A percentile compares a stretch with the other conserved stretches of the same genome.
These are phyloP conservation scores for Oscheius onirici DNA, from an alignment of 2,888 invertebrate genomes.

Conservation along the genomic window DNA sequence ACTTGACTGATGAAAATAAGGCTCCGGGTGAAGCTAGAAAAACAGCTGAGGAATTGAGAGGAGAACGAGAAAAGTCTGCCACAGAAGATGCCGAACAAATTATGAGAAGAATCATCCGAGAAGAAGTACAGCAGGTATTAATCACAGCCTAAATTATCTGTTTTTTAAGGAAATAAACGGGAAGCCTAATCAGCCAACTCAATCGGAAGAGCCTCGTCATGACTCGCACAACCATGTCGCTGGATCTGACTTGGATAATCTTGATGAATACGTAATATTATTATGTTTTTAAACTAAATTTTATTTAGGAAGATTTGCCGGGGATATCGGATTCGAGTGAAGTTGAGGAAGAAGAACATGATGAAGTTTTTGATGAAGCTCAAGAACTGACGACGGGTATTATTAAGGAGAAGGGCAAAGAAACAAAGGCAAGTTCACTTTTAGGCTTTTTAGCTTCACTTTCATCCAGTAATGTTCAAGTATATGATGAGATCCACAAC, in stretches of 20 bases:
- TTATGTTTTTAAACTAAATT: background rate
- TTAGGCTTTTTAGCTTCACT: too few species aligned
- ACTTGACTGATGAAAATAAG: background rate
- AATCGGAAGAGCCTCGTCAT: conserved; percentile 1
- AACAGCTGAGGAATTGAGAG: background rate
- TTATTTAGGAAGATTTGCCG: conserved; percentile 42
- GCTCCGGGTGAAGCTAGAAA: background rate
- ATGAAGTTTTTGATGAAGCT: conserved; percentile 50
- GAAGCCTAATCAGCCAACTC: background rate
- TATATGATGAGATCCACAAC: too few species aligned
- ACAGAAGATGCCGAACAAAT: conserved; percentile 29
- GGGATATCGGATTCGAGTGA: conserved; percentile 44
- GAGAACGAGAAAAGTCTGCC: conserved; percentile 25
- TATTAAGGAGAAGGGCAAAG: background rate
- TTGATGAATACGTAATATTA: conserved; percentile 7
- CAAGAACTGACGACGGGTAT: conserved; percentile 19
- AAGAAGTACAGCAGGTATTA: conserved; percentile 19
- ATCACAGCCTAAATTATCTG: background rate
- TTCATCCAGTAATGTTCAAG: too few species aligned
- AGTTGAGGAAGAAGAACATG: conserved; percentile 27
- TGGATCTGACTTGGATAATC: background rate
- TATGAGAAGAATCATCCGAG: conserved; percentile 21
- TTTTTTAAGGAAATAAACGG: conserved; percentile 12
- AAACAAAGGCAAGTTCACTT: background rate
- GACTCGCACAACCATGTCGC: background rate